Conservation (phyloP, 2,888 invertebrate species). For the Plebejus melissa region DNA sequence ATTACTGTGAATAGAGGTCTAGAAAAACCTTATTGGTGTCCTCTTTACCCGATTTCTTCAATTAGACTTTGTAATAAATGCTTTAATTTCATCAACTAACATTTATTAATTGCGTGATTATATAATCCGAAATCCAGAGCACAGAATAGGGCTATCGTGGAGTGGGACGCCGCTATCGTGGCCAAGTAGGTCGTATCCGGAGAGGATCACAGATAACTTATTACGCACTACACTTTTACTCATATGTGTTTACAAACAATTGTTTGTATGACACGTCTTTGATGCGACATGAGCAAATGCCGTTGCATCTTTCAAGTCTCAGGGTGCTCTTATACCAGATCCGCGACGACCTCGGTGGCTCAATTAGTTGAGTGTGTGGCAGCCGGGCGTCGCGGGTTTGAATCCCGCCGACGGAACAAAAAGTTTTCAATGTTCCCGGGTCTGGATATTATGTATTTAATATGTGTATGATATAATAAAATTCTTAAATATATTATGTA, state of each 20-base stretch:
- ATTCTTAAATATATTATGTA: too few species aligned
- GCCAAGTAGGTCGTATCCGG: constrained; percentile 67
- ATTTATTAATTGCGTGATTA: background rate
- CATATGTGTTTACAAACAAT: constrained; percentile 33
- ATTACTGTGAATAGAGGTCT: too few species aligned
- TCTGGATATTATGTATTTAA: too few species aligned
- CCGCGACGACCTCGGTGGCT: too few species aligned
- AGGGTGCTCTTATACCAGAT: too few species aligned
- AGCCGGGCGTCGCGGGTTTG: too few species aligned
- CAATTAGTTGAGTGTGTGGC: too few species aligned
- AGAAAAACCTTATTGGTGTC: background rate
- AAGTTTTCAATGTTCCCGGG: too few species aligned
- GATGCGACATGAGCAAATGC: background rate
- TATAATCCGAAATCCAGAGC: constrained; percentile 3
- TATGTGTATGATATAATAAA: too few species aligned
- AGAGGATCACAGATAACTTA: constrained; percentile 53
- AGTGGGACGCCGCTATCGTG: constrained; percentile 9
- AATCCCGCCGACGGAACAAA: too few species aligned
- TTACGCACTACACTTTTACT: constrained; percentile 53
- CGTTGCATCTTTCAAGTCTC: too few species aligned
- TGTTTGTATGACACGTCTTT: background rate
- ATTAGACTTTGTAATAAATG: background rate
- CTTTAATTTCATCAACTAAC: background rate
- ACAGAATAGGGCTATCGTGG: background rate
- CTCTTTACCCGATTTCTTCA: background rate